phyloP scores from a whole-genome alignment of 2,113 vertebrate genomes.

The Platycercus adscitus region DNA sequence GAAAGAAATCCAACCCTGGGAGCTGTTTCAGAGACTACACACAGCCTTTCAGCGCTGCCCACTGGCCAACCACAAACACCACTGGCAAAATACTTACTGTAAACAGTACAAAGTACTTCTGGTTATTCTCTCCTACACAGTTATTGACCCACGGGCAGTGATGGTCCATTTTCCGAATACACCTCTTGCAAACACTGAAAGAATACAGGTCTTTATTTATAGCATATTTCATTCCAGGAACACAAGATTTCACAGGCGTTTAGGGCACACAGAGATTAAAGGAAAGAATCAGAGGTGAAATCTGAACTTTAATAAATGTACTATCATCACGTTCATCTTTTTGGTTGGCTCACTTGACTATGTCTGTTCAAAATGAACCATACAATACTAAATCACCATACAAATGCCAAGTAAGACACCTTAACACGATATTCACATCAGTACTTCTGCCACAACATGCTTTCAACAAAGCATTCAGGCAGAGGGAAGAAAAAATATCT shows the following conservation, averaged over 20 bases:
- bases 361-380: background rate
- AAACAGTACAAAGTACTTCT: slow-evolving; percentile 99
- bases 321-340: background rate
- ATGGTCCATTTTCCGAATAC: slow-evolving; percentile 99
- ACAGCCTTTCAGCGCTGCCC: background rate
- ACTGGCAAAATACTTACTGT: slow-evolving; percentile 85
- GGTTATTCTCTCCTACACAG: slow-evolving; percentile 98
- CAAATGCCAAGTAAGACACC: background rate
- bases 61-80: background rate
- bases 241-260: background rate
- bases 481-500: background rate
- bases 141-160: slow-evolving; percentile 99
- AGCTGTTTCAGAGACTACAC: background rate
- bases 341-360: background rate
- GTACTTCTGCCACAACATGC: background rate
- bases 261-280: background rate
- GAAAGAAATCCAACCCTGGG: background rate
- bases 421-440: background rate
- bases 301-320: background rate
- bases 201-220: background rate
- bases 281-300: background rate
- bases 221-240: background rate
- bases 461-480: background rate
- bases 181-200: slow-evolving; percentile 95
- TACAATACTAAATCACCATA: background rate